These are phyloP conservation scores for Dicentrarchus labrax DNA, from an alignment of 2,113 vertebrate genomes.

Conservation along the genomic window DNA sequence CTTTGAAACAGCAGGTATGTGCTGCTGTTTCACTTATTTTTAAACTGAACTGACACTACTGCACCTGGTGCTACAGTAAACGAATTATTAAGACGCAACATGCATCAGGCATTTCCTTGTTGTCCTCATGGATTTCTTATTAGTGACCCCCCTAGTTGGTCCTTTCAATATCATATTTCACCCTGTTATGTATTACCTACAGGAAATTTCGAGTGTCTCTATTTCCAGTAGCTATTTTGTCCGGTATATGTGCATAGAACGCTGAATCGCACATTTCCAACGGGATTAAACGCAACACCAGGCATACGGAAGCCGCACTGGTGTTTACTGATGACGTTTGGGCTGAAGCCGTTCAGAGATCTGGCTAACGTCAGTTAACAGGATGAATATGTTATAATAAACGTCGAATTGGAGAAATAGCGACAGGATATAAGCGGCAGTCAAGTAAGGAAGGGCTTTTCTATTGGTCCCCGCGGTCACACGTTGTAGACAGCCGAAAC, in stretches of 20 bases:
- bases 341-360: constrained; percentile 27
- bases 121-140: neutral
- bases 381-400: constrained; percentile 42
- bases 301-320: constrained; percentile 76
- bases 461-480: neutral
- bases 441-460: constrained; percentile 46
- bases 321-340: constrained; percentile 80
- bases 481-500: constrained; percentile 4
- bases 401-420: constrained; percentile 3
- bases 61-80: neutral
- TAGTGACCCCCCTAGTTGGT: too few species aligned
- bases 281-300: constrained; percentile 48
- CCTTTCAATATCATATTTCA: neutral
- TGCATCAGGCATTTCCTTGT: neutral
- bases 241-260: neutral
- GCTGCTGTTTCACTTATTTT: neutral
- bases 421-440: constrained; percentile 9
- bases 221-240: too few species aligned
- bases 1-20: neutral
- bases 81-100: too few species aligned
- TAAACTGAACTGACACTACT: neutral
- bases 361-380: constrained; percentile 60
- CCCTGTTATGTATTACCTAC: neutral
- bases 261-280: neutral
- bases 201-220: fast-evolving